These are phyloP conservation scores for Mycogona germanica DNA, from an alignment of 2,888 invertebrate genomes.

Conservation along the genomic window DNA sequence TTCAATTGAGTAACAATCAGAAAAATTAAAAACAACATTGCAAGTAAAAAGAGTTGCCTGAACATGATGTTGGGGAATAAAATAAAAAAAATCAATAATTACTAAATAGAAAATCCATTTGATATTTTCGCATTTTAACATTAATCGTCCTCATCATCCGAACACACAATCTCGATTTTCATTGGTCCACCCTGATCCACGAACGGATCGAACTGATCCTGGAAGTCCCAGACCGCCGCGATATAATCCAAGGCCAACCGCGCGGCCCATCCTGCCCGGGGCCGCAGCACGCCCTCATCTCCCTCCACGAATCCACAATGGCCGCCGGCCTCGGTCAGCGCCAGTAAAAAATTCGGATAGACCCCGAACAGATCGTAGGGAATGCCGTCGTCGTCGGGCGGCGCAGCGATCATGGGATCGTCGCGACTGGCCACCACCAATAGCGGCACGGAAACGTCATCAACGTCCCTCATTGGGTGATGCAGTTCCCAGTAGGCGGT, in stretches of 20 bases:
- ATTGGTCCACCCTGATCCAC: too few relatives aligned
- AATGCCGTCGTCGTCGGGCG: constrained; percentile 25
- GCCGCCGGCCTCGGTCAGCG: constrained; percentile 29
- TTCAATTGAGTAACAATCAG: too few relatives aligned
- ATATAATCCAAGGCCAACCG: constrained; percentile 15
- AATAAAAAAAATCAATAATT: too few relatives aligned
- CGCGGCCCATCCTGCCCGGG: constrained; percentile 12
- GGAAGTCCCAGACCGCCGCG: constrained; percentile 13
- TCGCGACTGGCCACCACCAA: constrained; percentile 30
- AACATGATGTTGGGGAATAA: too few relatives aligned
- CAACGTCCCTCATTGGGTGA: constrained; percentile 31
- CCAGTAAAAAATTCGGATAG: constrained; percentile 31
- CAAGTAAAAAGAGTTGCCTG: too few relatives aligned
- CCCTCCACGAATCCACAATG: constrained; percentile 31
- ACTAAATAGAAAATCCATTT: too few relatives aligned
- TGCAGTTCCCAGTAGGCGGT: constrained; percentile 30
- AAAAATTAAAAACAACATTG: too few relatives aligned
- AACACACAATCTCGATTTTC: too few relatives aligned
- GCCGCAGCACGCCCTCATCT: too few relatives aligned
- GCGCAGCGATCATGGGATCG: constrained; percentile 29
- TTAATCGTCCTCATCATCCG: too few relatives aligned
- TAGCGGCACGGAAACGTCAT: constrained; percentile 31
- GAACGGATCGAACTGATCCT: too few relatives aligned
- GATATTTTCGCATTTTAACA: too few relatives aligned
- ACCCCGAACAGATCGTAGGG: constrained; percentile 30